phyloP scores from a whole-genome alignment of 2,113 vertebrate species.

The Bolborhynchus lineola region DNA sequence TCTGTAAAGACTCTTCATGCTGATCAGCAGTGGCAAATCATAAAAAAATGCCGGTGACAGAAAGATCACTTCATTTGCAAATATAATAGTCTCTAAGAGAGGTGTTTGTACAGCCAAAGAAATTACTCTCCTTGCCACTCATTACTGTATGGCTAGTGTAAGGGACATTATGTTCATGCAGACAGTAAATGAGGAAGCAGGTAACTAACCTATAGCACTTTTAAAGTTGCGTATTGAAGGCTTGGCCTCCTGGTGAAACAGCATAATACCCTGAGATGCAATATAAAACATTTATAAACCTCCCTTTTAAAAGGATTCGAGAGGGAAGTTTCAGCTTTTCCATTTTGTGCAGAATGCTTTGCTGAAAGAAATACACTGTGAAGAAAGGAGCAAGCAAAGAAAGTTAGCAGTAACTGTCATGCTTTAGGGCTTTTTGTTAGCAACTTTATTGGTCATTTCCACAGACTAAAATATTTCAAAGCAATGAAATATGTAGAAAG shows the following conservation, averaged over 20 bases:
- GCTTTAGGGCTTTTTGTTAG: neutral
- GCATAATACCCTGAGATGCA: neutral
- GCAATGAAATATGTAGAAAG: neutral
- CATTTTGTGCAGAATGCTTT: neutral
- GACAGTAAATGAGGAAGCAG: conserved; percentile 6
- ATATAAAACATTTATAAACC: conserved; percentile 43
- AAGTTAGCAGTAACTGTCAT: neutral
- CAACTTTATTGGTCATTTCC: neutral
- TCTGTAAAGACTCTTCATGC: neutral
- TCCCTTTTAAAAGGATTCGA: conserved; percentile 28
- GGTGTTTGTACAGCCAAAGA: neutral
- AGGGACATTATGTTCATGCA: neutral
- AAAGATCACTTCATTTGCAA: neutral
- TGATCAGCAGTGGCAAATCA: neutral
- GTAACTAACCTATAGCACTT: conserved; percentile 11
- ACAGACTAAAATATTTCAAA: neutral
- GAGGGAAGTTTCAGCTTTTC: conserved; percentile 31
- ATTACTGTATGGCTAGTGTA: neutral
- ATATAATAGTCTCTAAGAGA: neutral
- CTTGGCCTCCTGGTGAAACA: conserved; percentile 11
- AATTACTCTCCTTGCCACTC: neutral
- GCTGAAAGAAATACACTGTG: neutral
- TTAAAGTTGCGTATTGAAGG: neutral
- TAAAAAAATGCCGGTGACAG: neutral
- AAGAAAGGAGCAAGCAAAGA: neutral